Percentiles rank a stretch among this genome's conserved stretches.
These are phyloP conservation scores for Ictalurus punctatus DNA, from an alignment of 2,113 vertebrate genomes.

Conservation along the genomic window DNA sequence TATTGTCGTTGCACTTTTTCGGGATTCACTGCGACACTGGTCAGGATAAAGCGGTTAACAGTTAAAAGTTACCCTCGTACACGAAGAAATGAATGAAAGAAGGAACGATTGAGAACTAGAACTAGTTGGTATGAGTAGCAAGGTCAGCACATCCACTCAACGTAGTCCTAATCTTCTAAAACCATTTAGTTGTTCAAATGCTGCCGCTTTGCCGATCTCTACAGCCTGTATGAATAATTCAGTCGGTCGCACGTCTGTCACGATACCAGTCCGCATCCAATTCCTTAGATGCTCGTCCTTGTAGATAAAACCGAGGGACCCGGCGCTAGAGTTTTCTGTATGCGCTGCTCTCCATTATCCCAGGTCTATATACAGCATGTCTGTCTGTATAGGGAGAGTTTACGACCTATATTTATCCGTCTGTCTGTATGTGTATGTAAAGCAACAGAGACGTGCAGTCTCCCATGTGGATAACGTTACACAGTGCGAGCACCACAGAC, in stretches of 20 bases:
- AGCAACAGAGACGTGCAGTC: background rate
- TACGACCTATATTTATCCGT: background rate
- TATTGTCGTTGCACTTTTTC: background rate
- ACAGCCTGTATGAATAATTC: slow-evolving; percentile 13
- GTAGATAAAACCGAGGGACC: background rate
- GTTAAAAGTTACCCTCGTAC: background rate
- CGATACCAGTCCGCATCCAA: background rate
- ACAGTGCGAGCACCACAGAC: slow-evolving; percentile 6
- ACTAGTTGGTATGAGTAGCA: background rate
- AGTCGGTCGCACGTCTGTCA: background rate
- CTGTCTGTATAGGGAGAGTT: background rate
- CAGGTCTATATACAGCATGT: background rate
- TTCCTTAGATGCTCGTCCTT: background rate
- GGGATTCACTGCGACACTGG: background rate
- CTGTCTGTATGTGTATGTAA: background rate
- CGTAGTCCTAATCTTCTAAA: background rate
- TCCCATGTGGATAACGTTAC: background rate
- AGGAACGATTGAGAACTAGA: background rate
- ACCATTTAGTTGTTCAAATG: background rate
- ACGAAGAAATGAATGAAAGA: background rate
- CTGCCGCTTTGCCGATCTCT: background rate
- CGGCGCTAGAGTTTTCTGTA: no score
- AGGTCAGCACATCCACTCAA: background rate
- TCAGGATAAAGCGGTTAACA: background rate
- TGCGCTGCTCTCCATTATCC: background rate